Evolutionary conservation across 2,888 invertebrate genomes (phyloP).

Genomic region (Frankliniella fusca): DNA sequence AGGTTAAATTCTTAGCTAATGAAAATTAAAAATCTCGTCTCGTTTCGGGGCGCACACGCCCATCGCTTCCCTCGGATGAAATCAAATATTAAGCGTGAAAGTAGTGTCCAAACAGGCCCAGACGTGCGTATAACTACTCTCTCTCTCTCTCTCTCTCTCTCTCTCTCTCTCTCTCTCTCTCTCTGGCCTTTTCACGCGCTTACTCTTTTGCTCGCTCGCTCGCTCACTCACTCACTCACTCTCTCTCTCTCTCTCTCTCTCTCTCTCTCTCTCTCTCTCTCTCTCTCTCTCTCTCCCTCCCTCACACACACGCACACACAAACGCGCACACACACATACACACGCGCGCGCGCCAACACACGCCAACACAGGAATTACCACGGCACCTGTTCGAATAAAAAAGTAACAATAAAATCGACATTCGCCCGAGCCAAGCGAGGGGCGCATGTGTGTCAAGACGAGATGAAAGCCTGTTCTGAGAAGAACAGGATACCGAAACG

Average conservation of each 20-base stretch:
- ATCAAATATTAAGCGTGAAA: background rate
- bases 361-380: background rate
- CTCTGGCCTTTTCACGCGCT: background rate
- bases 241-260: too few relatives aligned
- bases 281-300: too few relatives aligned
- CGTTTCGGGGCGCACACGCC: too few relatives aligned
- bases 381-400: constrained; percentile 24
- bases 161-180: background rate
- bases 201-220: background rate
- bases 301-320: background rate
- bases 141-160: background rate
- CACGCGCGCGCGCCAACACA: background rate
- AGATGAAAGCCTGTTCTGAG: background rate
- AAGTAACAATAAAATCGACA: constrained; percentile 17
- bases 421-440: background rate
- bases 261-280: too few relatives aligned
- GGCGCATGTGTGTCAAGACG: background rate
- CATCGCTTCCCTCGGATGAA: background rate
- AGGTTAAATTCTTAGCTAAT: background rate
- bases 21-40: background rate
- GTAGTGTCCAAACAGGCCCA: background rate
- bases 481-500: background rate
- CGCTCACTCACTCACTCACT: background rate
- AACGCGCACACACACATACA: background rate
- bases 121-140: background rate